phyloP scores from a whole-genome alignment of 2,113 vertebrate genomes.

The Eupsittula cactorum region DNA sequence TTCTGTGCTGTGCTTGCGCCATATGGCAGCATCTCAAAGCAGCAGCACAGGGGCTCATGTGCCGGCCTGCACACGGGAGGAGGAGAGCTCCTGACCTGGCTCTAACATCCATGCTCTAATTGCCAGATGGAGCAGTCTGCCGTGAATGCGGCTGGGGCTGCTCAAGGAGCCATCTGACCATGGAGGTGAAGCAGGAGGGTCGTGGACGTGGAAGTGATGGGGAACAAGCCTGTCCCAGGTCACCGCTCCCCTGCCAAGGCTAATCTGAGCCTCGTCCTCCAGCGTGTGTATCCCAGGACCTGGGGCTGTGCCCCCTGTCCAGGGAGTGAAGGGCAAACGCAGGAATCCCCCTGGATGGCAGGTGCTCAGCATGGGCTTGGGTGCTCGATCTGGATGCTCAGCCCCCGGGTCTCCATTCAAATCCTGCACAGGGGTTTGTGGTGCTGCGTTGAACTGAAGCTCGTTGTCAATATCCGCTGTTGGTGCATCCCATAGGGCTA shows the following conservation, averaged over 20 bases:
- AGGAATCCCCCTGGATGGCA: rapidly evolving
- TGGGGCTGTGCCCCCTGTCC: not conserved
- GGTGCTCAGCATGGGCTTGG: rapidly evolving
- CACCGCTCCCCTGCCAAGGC: not conserved
- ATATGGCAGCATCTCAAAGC: not conserved
- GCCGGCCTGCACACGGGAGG: rapidly evolving
- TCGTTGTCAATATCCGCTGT: rapidly evolving
- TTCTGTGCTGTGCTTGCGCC: not conserved
- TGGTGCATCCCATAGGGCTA: not conserved
- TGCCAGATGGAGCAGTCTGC: not conserved
- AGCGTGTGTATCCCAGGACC: rapidly evolving
- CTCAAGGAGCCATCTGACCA: not conserved
- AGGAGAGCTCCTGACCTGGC: not conserved
- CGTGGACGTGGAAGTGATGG: rapidly evolving
- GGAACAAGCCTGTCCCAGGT: too few species aligned
- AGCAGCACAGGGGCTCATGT: rapidly evolving
- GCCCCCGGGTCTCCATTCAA: not conserved
- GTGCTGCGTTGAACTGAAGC: not conserved
- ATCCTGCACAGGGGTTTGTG: too few species aligned
- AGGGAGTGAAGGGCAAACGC: rapidly evolving
- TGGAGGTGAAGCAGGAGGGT: not conserved
- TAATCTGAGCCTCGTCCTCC: not conserved
- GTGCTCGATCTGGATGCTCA: rapidly evolving
- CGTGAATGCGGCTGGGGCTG: rapidly evolving
- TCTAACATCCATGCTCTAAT: not conserved